Conservation (phyloP, 1,140 invertebrate genomes). For the Schlechtendalia chinensis region DNA sequence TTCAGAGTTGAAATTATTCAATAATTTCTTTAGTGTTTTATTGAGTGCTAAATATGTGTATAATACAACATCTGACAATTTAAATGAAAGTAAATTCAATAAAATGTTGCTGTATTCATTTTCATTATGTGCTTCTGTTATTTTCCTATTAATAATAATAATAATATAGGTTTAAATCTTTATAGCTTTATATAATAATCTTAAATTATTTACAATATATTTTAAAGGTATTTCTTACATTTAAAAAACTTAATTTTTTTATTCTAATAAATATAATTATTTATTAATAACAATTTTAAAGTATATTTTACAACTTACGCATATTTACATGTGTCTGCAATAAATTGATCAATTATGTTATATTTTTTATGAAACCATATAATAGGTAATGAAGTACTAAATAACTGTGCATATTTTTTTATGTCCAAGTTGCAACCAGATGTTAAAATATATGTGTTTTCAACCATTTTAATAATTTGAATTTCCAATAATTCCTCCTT, state of each 20-base stretch:
- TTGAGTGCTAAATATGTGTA: slow-evolving; percentile 17
- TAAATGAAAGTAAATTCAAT: slow-evolving; percentile 17
- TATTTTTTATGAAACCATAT: slow-evolving; percentile 30
- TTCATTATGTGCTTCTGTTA: background rate
- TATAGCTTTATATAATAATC: background rate
- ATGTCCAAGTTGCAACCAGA: background rate
- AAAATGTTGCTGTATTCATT: slow-evolving; percentile 27
- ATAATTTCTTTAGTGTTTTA: background rate
- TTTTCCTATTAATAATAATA: slow-evolving; percentile 12
- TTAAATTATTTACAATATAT: too few species aligned
- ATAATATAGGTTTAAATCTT: background rate
- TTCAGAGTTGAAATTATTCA: background rate
- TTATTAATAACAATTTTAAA: too few species aligned
- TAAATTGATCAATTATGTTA: slow-evolving; percentile 33
- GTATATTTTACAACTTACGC: background rate
- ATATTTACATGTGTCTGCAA: slow-evolving; percentile 1
- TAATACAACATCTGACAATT: background rate
- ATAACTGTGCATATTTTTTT: slow-evolving; percentile 1
- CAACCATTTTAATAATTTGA: slow-evolving; percentile 25
- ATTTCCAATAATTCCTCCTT: slow-evolving; percentile 27
- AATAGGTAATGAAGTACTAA: slow-evolving; percentile 18
- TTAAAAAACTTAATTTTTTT: too few species aligned
- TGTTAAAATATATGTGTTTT: slow-evolving; percentile 19
- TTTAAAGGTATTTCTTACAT: too few species aligned
- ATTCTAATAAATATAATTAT: too few species aligned